Conservation (phyloP, 2,888 invertebrate species). For the Mamestra brassicae region DNA sequence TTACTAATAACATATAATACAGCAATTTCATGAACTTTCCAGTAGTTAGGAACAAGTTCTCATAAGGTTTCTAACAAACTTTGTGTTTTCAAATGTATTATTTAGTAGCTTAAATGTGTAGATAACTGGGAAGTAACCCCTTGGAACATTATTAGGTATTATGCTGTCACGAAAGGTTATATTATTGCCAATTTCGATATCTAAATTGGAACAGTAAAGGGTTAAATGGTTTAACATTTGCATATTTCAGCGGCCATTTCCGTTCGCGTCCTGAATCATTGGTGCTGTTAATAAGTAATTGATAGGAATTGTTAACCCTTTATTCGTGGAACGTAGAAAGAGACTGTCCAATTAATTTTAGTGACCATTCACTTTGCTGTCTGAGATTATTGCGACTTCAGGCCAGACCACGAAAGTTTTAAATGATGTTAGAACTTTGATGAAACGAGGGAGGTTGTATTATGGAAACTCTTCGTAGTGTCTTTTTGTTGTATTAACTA, state of each 20-base stretch:
- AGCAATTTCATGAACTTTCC: conserved; percentile 62
- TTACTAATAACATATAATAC: conserved; percentile 59
- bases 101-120: conserved; percentile 42
- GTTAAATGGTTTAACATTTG: conserved; percentile 63
- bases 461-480: background rate
- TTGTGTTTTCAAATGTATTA: conserved; percentile 57
- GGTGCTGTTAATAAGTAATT: conserved; percentile 38
- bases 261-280: conserved; percentile 40
- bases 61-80: conserved; percentile 54
- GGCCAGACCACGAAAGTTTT: background rate
- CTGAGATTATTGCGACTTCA: conserved; percentile 1
- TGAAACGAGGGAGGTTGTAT: background rate
- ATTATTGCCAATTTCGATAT: conserved; percentile 58
- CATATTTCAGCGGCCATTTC: conserved; percentile 59
- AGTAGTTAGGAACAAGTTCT: conserved; percentile 60
- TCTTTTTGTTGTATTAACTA: background rate
- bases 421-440: background rate
- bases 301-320: conserved; percentile 27
- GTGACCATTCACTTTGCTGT: background rate
- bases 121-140: conserved; percentile 26
- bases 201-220: conserved; percentile 60
- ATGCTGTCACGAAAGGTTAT: conserved; percentile 44
- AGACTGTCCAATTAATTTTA: conserved; percentile 3
- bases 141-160: conserved; percentile 44
- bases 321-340: conserved; percentile 3